Evolutionary conservation across 2,113 vertebrate species (phyloP), one percentile per base, ranked within the genome.

Genomic region (Anthoscopus minutus): DNA sequence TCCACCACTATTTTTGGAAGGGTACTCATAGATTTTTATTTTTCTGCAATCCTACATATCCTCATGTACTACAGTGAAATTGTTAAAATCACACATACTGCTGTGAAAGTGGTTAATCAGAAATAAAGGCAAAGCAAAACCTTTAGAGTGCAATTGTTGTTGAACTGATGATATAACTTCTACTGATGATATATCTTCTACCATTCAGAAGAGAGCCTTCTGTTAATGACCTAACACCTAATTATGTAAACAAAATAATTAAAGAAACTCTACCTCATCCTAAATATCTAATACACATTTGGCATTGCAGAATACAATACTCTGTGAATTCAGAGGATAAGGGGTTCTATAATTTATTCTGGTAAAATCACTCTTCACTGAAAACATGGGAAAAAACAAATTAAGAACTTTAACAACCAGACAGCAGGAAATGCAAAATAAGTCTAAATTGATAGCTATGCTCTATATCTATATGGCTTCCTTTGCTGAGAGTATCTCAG

Each of bases 361-460:
- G 18, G 2, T 92, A 88, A 93, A 3, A 60, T 87, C 70, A 73
- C 13, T 90, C 45, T 62, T 86, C 33, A 27, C 24, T 72, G 82
- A 93, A 92, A 92, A 92, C 58, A 88, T 73, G 54, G 77, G 24
- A 38, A 94, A 89, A 93, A 91, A 82, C 40, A 23, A 86, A 74
- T 81, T 78, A 84, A 87, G 18, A 76, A 35, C 31, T 80, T 45
- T 61, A 85, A 88, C 69, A 88, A 67, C 15, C 33, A 85, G 50
- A 54, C 65, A 96, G 22, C 66, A 92, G 80, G 62, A 93, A 92
- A 95, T 85, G 80, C 11, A 87, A 95, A 95, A 95, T 85, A 94
- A 93, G 76, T 66, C 50, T 86, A 91, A 91, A 60, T 53, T 74
- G 54, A 82, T 81, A 23, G 24, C 53, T 65, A 15, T 33, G 27